phyloP scores from a whole-genome alignment of 92 coral and sea anemone species.

The Scolanthus callimorphus region DNA sequence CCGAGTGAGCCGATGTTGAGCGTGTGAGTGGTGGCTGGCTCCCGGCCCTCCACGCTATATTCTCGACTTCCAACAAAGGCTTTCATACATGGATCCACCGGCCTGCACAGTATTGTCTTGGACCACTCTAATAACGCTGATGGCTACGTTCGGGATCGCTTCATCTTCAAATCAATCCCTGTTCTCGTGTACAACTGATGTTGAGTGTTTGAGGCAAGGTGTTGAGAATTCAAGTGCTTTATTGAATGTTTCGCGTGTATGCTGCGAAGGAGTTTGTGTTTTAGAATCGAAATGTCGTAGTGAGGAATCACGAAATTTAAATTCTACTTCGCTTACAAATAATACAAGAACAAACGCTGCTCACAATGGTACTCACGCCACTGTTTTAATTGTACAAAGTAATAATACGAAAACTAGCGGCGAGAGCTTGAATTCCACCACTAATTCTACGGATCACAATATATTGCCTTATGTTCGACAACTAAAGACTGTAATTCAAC shows the following conservation, averaged over 20 bases:
- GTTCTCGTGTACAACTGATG: not conserved
- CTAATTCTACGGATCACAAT: not conserved
- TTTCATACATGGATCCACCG: not conserved
- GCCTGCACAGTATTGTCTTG: not conserved
- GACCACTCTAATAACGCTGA: not conserved
- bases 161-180: not conserved
- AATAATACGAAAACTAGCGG: not conserved
- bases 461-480: not conserved
- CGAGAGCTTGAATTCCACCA: not conserved
- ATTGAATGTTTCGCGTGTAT: not conserved
- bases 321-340: slow-evolving; percentile 6
- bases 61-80: not conserved
- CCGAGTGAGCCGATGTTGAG: slow-evolving; percentile 15
- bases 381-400: not conserved
- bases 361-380: not conserved
- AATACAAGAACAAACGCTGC: slow-evolving; percentile 1
- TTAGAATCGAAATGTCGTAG: not conserved
- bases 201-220: slow-evolving; percentile 1
- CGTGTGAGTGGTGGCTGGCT: not conserved
- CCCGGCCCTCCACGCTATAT: not conserved
- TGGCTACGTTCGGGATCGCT: slow-evolving; percentile 10
- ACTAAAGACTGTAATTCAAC: not conserved
- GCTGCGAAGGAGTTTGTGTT: not conserved
- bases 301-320: not conserved
- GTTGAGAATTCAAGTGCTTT: not conserved